These are phyloP conservation scores for Paraescarpia echinospica DNA, from an alignment of 1,140 invertebrate genomes.

Conservation along the genomic window DNA sequence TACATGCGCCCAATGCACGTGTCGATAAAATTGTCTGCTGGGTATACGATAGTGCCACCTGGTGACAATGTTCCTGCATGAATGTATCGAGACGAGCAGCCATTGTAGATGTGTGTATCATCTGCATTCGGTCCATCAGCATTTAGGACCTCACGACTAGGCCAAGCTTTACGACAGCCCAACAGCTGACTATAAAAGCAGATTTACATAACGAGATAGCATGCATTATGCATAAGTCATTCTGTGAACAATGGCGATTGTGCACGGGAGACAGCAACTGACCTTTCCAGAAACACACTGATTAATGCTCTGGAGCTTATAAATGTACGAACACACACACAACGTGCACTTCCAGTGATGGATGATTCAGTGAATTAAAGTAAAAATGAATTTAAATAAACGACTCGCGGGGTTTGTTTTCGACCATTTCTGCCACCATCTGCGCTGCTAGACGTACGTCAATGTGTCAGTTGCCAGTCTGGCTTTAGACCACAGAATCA, in stretches of 20 bases:
- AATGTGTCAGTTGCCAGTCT: not conserved
- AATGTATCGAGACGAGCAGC: not conserved
- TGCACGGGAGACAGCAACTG: not conserved
- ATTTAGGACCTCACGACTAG: not conserved
- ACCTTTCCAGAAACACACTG: not conserved
- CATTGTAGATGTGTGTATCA: not conserved
- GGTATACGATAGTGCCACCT: too few species aligned
- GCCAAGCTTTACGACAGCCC: not conserved
- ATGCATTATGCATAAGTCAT: not conserved
- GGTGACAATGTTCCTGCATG: not conserved
- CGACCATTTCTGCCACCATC: not conserved
- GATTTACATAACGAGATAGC: not conserved
- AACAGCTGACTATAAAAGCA: not conserved
- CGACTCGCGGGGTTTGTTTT: not conserved
- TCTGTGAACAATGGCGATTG: not conserved
- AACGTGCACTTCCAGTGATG: not conserved
- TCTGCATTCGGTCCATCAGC: not conserved
- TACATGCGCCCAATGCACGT: too few species aligned
- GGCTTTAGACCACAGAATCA: not conserved
- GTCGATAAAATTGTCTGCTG: too few species aligned
- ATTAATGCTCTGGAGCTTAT: not conserved
- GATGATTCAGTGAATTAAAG: not conserved
- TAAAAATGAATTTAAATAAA: not conserved
- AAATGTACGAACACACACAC: not conserved
- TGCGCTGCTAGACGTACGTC: not conserved